phyloP scores from a whole-genome alignment of 2,888 invertebrate genomes.

The Acanthosepion esculentum region DNA sequence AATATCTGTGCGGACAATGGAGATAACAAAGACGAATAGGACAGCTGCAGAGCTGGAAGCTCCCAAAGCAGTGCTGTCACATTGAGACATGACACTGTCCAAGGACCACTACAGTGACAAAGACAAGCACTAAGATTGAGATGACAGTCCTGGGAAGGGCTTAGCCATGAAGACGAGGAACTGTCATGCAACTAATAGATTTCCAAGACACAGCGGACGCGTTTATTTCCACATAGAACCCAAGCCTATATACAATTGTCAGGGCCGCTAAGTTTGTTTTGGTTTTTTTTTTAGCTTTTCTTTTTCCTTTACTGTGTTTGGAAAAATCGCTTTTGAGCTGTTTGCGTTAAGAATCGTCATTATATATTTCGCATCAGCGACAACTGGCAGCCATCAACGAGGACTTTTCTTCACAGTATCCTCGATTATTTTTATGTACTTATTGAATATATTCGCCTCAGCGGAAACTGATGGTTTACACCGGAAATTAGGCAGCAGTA shows the following conservation, averaged over 20 bases:
- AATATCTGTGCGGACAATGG: not conserved
- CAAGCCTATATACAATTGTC: not conserved
- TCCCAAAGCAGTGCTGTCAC: constrained; percentile 9
- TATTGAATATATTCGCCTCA: too few relatives aligned
- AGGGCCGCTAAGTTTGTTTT: not conserved
- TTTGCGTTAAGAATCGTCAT: not conserved
- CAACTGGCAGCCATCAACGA: not conserved
- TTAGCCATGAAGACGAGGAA: not conserved
- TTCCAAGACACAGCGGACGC: not conserved
- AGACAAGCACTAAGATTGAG: not conserved
- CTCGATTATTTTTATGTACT: too few relatives aligned
- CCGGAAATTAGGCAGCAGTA: too few relatives aligned
- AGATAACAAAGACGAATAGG: not conserved
- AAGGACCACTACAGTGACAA: not conserved
- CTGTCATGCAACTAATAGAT: not conserved
- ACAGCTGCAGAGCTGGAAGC: not conserved
- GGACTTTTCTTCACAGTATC: not conserved
- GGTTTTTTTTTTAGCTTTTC: not conserved
- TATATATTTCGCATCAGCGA: not conserved
- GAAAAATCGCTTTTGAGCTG: not conserved
- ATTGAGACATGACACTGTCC: constrained; percentile 12
- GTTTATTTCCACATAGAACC: not conserved
- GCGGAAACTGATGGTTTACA: too few relatives aligned
- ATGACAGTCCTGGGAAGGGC: not conserved
- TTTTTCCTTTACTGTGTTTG: not conserved